Conservation (phyloP, 2,888 invertebrate genomes). For the Apocheima hispidaria region DNA sequence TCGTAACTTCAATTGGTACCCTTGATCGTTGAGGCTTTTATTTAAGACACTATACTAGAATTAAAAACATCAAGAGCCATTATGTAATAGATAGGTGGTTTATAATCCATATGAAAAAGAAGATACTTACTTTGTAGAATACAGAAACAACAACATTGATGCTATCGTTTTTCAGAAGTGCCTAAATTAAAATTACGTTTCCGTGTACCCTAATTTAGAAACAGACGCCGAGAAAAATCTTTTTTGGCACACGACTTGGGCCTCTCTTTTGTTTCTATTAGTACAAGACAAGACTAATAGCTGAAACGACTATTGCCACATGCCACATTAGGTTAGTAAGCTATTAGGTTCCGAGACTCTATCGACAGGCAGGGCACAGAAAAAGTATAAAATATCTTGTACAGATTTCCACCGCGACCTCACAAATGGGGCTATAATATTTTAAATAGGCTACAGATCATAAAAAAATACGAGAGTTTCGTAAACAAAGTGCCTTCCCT, state of each 20-base stretch:
- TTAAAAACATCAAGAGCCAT: too few species aligned
- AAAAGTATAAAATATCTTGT: constrained; percentile 43
- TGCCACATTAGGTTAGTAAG: constrained; percentile 33
- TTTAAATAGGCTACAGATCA: constrained; percentile 61
- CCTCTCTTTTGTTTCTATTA: constrained; percentile 28
- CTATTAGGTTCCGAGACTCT: constrained; percentile 37
- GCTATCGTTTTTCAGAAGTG: constrained; percentile 10
- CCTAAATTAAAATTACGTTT: constrained; percentile 29
- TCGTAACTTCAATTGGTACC: constrained; percentile 22
- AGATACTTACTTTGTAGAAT: not conserved
- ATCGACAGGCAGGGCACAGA: constrained; percentile 38
- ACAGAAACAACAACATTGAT: not conserved
- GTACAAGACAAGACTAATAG: constrained; percentile 38
- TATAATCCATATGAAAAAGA: not conserved
- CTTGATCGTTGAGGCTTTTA: constrained; percentile 5
- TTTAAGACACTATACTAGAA: too few species aligned
- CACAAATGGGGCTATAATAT: constrained; percentile 57
- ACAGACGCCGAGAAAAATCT: constrained; percentile 24
- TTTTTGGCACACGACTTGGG: constrained; percentile 25
- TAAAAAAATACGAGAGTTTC: constrained; percentile 61
- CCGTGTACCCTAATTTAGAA: constrained; percentile 29
- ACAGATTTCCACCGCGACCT: constrained; percentile 45
- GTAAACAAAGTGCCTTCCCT: constrained; percentile 61
- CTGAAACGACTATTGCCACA: constrained; percentile 42
- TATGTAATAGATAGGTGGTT: too few species aligned